Conservation (phyloP, 2,888 invertebrate genomes). For the Drosophila paucipuncta region DNA sequence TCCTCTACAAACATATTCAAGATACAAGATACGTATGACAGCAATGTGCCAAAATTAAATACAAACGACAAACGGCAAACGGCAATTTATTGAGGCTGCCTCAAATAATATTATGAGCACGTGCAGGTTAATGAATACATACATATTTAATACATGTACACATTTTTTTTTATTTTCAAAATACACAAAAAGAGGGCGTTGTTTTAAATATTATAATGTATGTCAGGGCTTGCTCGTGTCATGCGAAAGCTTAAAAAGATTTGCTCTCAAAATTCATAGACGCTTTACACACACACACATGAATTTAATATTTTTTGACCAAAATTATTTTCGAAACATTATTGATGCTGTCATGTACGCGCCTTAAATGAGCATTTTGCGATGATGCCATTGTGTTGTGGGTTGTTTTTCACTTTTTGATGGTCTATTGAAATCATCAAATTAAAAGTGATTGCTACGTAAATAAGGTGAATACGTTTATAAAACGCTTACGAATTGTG, state of each 20-base stretch:
- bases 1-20: not conserved
- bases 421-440: slow-evolving; percentile 26
- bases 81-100: slow-evolving; percentile 71
- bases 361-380: slow-evolving; percentile 53
- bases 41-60: slow-evolving; percentile 58
- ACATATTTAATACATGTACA: slow-evolving; percentile 15
- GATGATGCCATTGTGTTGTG: slow-evolving; percentile 72
- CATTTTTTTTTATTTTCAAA: slow-evolving; percentile 5
- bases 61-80: slow-evolving; percentile 42
- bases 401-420: slow-evolving; percentile 32
- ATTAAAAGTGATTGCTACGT: slow-evolving; percentile 30
- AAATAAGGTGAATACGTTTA: slow-evolving; percentile 13
- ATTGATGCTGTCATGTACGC: slow-evolving; percentile 75
- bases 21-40: slow-evolving; percentile 38
- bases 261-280: slow-evolving; percentile 52
- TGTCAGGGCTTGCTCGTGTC: slow-evolving; percentile 79
- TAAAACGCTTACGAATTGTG: slow-evolving; percentile 28
- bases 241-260: slow-evolving; percentile 74
- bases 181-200: slow-evolving; percentile 61
- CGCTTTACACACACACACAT: not conserved
- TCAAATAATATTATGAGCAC: slow-evolving; percentile 70
- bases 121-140: slow-evolving; percentile 64
- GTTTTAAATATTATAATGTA: slow-evolving; percentile 66
- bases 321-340: slow-evolving; percentile 53
- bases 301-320: not conserved